These are phyloP conservation scores for Scolopax rusticola DNA, from an alignment of 2,797 vertebrate species.

Conservation along the genomic window DNA sequence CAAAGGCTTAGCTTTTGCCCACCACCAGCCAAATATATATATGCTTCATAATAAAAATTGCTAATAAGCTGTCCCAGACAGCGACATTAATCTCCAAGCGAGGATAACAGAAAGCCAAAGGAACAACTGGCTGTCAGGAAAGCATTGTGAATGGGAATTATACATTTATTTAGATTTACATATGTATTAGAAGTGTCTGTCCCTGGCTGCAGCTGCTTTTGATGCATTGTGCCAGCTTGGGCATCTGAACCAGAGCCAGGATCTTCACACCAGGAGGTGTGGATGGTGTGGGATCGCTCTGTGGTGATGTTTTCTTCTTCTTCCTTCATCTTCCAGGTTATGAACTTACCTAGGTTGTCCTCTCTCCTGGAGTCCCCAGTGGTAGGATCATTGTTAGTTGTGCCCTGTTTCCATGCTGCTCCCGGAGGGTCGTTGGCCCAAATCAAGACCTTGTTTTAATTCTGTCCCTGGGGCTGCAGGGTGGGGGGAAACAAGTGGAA, in stretches of 20 bases:
- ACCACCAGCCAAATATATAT: slow-evolving; percentile 31
- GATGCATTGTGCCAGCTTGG: background rate
- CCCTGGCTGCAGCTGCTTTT: background rate
- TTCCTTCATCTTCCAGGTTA: background rate
- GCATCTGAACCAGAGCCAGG: background rate
- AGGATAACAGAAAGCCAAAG: slow-evolving; percentile 4
- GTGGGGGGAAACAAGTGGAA: background rate
- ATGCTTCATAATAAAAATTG: slow-evolving; percentile 36
- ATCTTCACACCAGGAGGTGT: background rate
- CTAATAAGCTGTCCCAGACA: slow-evolving; percentile 40
- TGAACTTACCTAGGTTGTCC: background rate
- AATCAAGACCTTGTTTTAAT: background rate
- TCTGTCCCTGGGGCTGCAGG: background rate
- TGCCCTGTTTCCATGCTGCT: background rate
- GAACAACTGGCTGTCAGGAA: slow-evolving; percentile 46
- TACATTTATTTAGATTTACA: slow-evolving; percentile 38
- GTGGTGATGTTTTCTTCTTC: background rate
- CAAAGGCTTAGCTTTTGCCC: slow-evolving; percentile 55
- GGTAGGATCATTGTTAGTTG: rapidly evolving
- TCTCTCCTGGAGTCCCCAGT: background rate
- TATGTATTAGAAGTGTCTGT: background rate
- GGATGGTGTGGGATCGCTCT: background rate
- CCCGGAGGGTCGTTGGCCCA: rapidly evolving
- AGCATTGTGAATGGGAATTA: background rate
- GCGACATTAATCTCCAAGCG: background rate